A percentile compares a stretch with the other conserved stretches of the same genome.
These are phyloP conservation scores for Peromyscus aztecus DNA, from an alignment of 2,797 vertebrate genomes.

Conservation along the genomic window DNA sequence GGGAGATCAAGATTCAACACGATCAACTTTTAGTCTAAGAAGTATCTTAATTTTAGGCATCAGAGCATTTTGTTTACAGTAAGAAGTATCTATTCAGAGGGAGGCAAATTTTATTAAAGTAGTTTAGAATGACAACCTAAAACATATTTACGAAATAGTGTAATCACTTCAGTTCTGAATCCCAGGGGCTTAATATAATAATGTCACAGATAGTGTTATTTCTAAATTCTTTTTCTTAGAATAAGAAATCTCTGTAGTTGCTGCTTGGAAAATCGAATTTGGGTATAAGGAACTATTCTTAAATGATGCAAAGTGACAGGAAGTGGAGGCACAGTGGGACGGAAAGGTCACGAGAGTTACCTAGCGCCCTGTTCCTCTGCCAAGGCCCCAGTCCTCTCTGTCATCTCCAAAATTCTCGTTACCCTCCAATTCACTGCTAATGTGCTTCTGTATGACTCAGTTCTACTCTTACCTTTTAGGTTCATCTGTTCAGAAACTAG, in stretches of 20 bases:
- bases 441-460: background rate
- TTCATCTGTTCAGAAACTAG: constrained; percentile 4
- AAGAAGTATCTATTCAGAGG: constrained; percentile 16
- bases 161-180: constrained; percentile 61
- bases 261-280: constrained; percentile 56
- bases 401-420: background rate
- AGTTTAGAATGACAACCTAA: constrained; percentile 46
- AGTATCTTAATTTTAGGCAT: constrained; percentile 67
- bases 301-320: constrained; percentile 54
- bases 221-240: constrained; percentile 59
- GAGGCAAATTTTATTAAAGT: constrained; percentile 34
- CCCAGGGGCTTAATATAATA: constrained; percentile 58
- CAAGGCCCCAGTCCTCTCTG: background rate
- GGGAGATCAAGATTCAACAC: background rate
- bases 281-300: constrained; percentile 45
- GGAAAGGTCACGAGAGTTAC: background rate
- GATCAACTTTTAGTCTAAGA: constrained; percentile 48
- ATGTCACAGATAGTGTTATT: constrained; percentile 39
- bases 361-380: background rate
- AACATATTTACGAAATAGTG: constrained; percentile 45
- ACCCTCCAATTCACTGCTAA: constrained; percentile 33
- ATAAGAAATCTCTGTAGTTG: constrained; percentile 38
- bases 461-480: background rate
- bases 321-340: background rate
- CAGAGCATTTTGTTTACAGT: constrained; percentile 1